These are phyloP conservation scores for Zingel zingel DNA, from an alignment of 2,113 vertebrate species.

Conservation along the genomic window DNA sequence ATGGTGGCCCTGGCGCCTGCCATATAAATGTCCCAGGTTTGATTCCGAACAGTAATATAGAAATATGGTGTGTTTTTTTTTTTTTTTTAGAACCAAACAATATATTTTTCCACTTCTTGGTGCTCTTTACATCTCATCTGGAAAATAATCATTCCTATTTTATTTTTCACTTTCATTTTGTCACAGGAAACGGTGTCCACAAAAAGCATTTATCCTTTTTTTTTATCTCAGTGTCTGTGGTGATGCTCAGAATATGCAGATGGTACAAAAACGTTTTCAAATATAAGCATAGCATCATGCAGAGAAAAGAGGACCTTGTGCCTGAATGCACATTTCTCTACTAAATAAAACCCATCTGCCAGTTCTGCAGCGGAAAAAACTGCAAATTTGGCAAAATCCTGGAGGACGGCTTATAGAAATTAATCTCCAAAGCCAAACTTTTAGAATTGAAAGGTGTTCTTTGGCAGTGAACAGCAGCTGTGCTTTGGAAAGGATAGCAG, in stretches of 20 bases:
- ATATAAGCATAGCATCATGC: conserved; percentile 34
- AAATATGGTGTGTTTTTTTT: neutral
- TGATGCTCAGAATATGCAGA: conserved; percentile 34
- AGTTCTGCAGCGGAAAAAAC: conserved; percentile 31
- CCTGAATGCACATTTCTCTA: conserved; percentile 33
- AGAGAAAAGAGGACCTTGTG: conserved; percentile 22
- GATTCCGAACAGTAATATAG: neutral
- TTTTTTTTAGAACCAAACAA: neutral
- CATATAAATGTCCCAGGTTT: no score
- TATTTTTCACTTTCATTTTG: neutral
- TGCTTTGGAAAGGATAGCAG: conserved; percentile 29
- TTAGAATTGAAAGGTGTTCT: conserved; percentile 22
- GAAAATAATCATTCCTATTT: neutral
- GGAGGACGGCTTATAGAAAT: conserved; percentile 44
- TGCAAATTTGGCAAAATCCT: conserved; percentile 48
- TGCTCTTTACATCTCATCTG: neutral
- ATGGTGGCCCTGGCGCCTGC: no score
- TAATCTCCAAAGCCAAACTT: conserved; percentile 42
- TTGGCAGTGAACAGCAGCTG: conserved; percentile 31
- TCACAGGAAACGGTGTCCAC: neutral
- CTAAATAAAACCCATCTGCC: conserved; percentile 57
- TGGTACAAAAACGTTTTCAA: conserved; percentile 31
- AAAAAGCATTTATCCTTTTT: neutral
- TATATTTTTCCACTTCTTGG: neutral
- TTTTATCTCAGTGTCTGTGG: conserved; percentile 13